Conservation (phyloP, 2,113 vertebrate genomes). For the Piprites chloris region DNA sequence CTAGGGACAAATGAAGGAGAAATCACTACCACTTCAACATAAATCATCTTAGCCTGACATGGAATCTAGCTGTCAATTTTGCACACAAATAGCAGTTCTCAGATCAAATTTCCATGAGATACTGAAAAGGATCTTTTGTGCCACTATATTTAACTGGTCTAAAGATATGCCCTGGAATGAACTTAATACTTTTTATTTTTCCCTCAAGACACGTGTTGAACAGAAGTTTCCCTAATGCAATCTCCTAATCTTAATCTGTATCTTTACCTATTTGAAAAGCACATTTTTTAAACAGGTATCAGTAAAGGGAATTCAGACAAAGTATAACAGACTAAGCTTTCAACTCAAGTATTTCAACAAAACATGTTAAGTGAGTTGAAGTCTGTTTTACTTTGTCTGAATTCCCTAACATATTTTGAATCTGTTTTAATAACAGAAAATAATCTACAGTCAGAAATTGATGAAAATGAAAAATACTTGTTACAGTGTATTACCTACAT, state of each 20-base stretch:
- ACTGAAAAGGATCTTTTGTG: constrained; percentile 22
- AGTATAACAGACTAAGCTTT: neutral
- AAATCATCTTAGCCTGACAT: neutral
- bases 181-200: neutral
- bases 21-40: neutral
- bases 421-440: neutral
- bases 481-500: neutral
- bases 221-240: neutral
- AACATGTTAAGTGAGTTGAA: no score
- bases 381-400: no score
- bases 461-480: neutral
- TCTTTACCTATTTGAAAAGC: neutral
- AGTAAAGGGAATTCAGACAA: neutral
- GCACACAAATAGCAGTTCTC: neutral
- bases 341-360: no score
- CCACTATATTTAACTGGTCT: neutral
- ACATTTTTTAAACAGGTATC: neutral
- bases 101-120: neutral
- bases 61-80: neutral
- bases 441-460: neutral
- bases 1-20: neutral
- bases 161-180: neutral
- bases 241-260: neutral
- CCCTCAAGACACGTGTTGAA: neutral
- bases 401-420: neutral